Evolutionary conservation across 2,888 invertebrate species (phyloP).

Genomic region (Creontiades dilutus): DNA sequence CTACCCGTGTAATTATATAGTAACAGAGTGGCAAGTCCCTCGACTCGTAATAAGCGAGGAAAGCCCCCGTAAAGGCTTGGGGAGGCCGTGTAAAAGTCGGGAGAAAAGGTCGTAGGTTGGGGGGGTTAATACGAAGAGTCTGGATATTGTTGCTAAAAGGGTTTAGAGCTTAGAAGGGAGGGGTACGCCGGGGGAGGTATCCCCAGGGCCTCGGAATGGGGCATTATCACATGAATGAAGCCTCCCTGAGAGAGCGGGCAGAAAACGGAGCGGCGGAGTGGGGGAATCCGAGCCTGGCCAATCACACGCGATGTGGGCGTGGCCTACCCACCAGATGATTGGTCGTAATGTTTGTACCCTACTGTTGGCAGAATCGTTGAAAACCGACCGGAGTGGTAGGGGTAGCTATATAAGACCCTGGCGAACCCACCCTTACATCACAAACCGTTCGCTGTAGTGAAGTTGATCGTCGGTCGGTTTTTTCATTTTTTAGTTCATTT

Average conservation of each 20-base stretch:
- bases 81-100: constrained; percentile 58
- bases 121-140: constrained; percentile 61
- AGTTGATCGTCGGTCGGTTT: background rate
- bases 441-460: constrained; percentile 1
- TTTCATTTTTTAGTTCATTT: background rate
- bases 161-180: constrained; percentile 54
- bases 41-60: constrained; percentile 62
- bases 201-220: constrained; percentile 72
- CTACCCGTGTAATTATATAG: constrained; percentile 64
- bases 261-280: constrained; percentile 5
- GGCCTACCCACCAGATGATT: constrained; percentile 69
- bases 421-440: background rate
- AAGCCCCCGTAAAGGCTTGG: constrained; percentile 50
- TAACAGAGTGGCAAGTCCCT: constrained; percentile 62
- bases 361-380: constrained; percentile 70
- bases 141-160: constrained; percentile 69
- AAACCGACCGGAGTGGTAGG: constrained; percentile 56
- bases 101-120: constrained; percentile 25
- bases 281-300: constrained; percentile 42
- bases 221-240: constrained; percentile 73
- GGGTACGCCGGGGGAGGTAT: constrained; percentile 40
- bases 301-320: constrained; percentile 61
- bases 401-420: constrained; percentile 61
- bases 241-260: constrained; percentile 60
- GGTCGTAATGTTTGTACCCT: constrained; percentile 70